phyloP scores from a whole-genome alignment of 2,888 invertebrate species.

The Fragum fragum region DNA sequence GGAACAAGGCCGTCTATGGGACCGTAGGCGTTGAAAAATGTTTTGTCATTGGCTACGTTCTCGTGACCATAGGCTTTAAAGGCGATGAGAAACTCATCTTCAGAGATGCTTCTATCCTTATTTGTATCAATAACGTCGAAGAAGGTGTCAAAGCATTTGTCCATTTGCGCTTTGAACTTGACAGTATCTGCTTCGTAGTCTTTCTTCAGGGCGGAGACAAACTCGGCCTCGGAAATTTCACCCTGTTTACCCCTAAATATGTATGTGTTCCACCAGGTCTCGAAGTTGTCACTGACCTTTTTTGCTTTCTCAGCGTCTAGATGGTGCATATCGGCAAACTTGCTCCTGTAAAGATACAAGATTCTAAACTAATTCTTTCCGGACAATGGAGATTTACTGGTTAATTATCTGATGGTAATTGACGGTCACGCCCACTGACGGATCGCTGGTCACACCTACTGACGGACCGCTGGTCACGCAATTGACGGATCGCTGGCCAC shows the following conservation, averaged over 20 bases:
- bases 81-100: constrained; percentile 71
- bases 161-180: constrained; percentile 55
- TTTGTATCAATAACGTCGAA: constrained; percentile 75
- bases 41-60: constrained; percentile 67
- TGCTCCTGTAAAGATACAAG: constrained; percentile 39
- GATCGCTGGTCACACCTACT: no score
- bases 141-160: constrained; percentile 65
- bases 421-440: no score
- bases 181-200: constrained; percentile 55
- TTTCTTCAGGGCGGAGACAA: constrained; percentile 48
- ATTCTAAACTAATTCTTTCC: no score
- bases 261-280: constrained; percentile 69
- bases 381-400: no score
- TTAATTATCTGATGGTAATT: no score
- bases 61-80: constrained; percentile 74
- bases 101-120: constrained; percentile 70
- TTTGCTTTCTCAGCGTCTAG: constrained; percentile 62
- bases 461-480: no score
- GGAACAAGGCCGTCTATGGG: constrained; percentile 65
- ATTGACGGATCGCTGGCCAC: no score
- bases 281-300: constrained; percentile 59
- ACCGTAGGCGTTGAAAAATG: constrained; percentile 64
- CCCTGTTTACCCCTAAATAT: constrained; percentile 61
- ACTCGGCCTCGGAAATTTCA: constrained; percentile 64
- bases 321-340: constrained; percentile 69